These are phyloP conservation scores for Pollenia angustigena DNA, from an alignment of 2,888 invertebrate genomes.

Conservation along the genomic window DNA sequence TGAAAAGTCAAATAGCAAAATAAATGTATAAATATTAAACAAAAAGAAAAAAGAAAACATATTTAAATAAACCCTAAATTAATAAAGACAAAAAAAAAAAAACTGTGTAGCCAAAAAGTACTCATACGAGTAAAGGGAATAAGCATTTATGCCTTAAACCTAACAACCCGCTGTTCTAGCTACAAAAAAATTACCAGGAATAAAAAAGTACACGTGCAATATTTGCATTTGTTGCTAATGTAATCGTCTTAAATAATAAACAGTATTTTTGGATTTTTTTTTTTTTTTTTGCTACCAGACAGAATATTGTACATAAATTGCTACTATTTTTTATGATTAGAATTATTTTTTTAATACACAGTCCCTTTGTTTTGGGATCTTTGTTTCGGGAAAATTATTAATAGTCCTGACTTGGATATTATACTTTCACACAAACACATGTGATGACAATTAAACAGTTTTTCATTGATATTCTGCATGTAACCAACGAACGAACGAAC, in stretches of 20 bases:
- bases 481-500: not conserved
- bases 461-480: constrained; percentile 35
- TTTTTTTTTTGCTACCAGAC: constrained; percentile 29
- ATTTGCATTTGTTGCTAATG: constrained; percentile 72
- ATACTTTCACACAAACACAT: constrained; percentile 40
- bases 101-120: constrained; percentile 53
- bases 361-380: constrained; percentile 52
- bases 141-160: constrained; percentile 26
- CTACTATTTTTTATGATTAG: constrained; percentile 66
- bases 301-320: constrained; percentile 54
- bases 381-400: constrained; percentile 51
- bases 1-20: constrained; percentile 69
- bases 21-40: constrained; percentile 62
- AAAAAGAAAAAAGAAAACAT: constrained; percentile 27
- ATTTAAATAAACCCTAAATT: constrained; percentile 70
- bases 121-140: constrained; percentile 55
- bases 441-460: constrained; percentile 70
- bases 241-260: constrained; percentile 73
- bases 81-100: constrained; percentile 54
- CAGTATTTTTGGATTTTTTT: constrained; percentile 8
- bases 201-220: constrained; percentile 68
- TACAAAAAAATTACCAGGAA: constrained; percentile 20
- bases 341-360: constrained; percentile 37
- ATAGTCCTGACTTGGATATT: constrained; percentile 20
- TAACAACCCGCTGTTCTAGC: constrained; percentile 58